Evolutionary conservation across 2,113 vertebrate species (phyloP).

Genomic region (Ameiurus melas): DNA sequence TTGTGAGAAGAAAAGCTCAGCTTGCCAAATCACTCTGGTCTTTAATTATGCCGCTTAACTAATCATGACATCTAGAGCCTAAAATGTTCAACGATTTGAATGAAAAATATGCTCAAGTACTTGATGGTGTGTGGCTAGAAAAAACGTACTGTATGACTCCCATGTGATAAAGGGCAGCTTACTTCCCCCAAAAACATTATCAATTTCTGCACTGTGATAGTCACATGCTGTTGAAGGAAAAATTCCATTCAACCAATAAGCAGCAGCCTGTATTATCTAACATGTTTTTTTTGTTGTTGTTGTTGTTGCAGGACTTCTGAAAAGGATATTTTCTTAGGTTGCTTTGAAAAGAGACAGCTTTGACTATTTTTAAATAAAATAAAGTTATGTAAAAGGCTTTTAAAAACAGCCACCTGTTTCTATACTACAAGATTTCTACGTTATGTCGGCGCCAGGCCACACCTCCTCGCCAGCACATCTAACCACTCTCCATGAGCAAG

Average conservation of each 20-base stretch:
- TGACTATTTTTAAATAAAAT: too few relatives aligned
- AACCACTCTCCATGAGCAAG: background rate
- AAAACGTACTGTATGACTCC: background rate
- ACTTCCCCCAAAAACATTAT: background rate
- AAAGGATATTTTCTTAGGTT: background rate
- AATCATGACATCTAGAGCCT: constrained; percentile 29
- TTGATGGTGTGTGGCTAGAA: background rate
- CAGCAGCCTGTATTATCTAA: constrained; percentile 39
- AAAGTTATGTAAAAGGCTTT: background rate
- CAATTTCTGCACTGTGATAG: background rate
- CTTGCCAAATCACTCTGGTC: background rate
- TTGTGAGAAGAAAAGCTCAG: background rate
- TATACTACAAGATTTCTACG: background rate
- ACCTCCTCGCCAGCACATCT: background rate
- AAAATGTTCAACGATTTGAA: background rate
- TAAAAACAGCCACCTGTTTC: background rate
- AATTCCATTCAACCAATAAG: background rate
- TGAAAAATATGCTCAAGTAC: background rate
- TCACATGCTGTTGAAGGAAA: background rate
- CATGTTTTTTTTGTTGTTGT: background rate
- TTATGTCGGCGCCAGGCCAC: background rate
- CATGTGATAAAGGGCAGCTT: background rate
- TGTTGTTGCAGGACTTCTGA: background rate
- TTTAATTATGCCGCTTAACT: constrained; percentile 30
- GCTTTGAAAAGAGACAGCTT: too few relatives aligned